These are phyloP conservation scores for Colius striatus DNA, from an alignment of 2,113 vertebrate genomes.

Conservation along the genomic window DNA sequence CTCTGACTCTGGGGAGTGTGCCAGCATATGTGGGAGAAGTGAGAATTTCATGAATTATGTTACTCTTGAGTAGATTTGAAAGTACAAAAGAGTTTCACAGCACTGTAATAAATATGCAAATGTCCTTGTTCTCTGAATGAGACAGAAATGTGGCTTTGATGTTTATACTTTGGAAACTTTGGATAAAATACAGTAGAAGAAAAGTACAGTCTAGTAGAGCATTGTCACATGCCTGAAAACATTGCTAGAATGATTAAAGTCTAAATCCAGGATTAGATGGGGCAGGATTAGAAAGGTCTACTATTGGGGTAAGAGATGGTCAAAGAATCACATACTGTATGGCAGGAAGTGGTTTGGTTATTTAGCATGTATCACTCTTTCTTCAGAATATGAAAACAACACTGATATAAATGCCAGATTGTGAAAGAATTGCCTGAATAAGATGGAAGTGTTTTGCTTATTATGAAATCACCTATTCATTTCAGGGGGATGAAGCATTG, in stretches of 20 bases:
- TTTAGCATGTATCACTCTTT: background rate
- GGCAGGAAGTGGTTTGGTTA: background rate
- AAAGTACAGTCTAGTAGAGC: background rate
- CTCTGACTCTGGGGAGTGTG: conserved; percentile 13
- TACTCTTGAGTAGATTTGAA: conserved; percentile 47
- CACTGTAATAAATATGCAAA: conserved; percentile 40
- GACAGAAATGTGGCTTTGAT: background rate
- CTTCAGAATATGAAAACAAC: background rate
- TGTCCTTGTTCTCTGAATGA: conserved; percentile 34
- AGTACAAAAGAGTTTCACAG: conserved; percentile 51
- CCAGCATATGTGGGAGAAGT: conserved; percentile 51
- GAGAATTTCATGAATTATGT: conserved; percentile 64
- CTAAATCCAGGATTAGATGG: background rate
- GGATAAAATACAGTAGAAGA: background rate
- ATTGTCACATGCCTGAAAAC: background rate
- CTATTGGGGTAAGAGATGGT: background rate
- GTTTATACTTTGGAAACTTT: conserved; percentile 23
- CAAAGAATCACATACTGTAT: background rate
- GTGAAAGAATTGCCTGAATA: background rate
- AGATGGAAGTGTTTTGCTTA: background rate
- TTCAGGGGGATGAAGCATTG: background rate
- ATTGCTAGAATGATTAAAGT: background rate
- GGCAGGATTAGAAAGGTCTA: background rate
- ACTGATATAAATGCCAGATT: background rate
- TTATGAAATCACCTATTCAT: background rate